Evolutionary conservation across 2,888 invertebrate species (phyloP).

Genomic region (Zootermopsis nevadensis): DNA sequence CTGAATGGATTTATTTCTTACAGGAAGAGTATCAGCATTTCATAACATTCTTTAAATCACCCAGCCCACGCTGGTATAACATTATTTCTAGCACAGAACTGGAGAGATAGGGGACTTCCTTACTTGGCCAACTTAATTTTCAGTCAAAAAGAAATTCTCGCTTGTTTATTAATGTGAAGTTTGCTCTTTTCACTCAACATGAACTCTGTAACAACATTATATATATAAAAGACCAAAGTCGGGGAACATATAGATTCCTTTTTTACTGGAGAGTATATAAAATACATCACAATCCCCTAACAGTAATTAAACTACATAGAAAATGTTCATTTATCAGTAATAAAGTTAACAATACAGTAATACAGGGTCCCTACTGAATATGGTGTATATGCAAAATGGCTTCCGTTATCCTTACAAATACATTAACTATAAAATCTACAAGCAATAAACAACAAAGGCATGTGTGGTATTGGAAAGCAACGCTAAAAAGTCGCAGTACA

Average conservation of each 20-base stretch:
- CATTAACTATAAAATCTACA: conserved; percentile 12
- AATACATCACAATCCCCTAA: conserved; percentile 39
- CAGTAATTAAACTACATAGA: conserved; percentile 34
- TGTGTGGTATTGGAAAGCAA: conserved; percentile 17
- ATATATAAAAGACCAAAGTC: conserved; percentile 33
- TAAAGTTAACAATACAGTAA: conserved; percentile 33
- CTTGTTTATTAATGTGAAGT: neutral
- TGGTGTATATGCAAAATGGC: neutral
- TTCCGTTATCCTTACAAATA: neutral
- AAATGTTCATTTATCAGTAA: conserved; percentile 2
- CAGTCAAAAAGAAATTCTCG: conserved; percentile 1
- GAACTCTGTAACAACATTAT: conserved; percentile 34
- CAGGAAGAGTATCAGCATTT: neutral
- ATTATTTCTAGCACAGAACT: neutral
- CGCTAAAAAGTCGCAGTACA: neutral
- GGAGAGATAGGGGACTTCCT: neutral
- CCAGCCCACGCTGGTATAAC: conserved; percentile 8
- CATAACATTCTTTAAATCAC: neutral
- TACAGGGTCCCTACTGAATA: conserved; percentile 35
- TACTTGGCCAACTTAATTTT: neutral
- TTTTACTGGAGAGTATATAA: conserved; percentile 33
- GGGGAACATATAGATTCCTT: conserved; percentile 30
- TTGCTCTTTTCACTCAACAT: neutral
- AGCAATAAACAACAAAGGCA: conserved; percentile 29
- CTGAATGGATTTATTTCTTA: neutral